These are phyloP conservation scores for Cottoperca gobio DNA, from an alignment of 2,797 vertebrate species.

Conservation along the genomic window DNA sequence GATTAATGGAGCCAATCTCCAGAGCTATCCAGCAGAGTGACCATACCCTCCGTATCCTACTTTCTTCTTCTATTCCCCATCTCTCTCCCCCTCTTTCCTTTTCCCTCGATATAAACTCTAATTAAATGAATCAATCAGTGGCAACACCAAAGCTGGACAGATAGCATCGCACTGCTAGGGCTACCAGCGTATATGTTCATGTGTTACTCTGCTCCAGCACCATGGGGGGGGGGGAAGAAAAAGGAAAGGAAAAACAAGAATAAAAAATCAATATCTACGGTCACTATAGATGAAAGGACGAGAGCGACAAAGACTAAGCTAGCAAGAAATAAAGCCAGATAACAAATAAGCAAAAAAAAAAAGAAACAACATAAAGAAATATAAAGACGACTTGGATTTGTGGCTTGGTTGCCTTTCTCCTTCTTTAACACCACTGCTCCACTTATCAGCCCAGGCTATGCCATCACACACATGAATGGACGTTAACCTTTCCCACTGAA, in stretches of 20 bases:
- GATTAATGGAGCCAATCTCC: conserved; percentile 87
- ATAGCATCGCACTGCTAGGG: conserved; percentile 66
- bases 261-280: conserved; percentile 26
- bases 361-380: neutral
- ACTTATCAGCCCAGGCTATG: conserved; percentile 54
- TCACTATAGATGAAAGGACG: conserved; percentile 24
- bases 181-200: conserved; percentile 18
- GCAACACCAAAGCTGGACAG: conserved; percentile 69
- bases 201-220: conserved; percentile 17
- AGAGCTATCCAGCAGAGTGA: conserved; percentile 78
- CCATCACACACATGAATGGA: conserved; percentile 67
- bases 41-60: conserved; percentile 66
- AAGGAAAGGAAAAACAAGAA: conserved; percentile 9
- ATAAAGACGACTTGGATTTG: neutral
- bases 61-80: conserved; percentile 64
- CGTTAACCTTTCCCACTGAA: conserved; percentile 66
- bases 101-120: conserved; percentile 78
- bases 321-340: conserved; percentile 10
- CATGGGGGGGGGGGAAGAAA: neutral
- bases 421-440: conserved; percentile 30
- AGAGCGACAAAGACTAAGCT: conserved; percentile 17
- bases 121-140: conserved; percentile 90
- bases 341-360: conserved; percentile 14
- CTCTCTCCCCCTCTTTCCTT: conserved; percentile 38
- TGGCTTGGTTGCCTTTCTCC: conserved; percentile 4